Evolutionary conservation across 2,888 invertebrate genomes (phyloP).

Genomic region (Limnephilus auricula): DNA sequence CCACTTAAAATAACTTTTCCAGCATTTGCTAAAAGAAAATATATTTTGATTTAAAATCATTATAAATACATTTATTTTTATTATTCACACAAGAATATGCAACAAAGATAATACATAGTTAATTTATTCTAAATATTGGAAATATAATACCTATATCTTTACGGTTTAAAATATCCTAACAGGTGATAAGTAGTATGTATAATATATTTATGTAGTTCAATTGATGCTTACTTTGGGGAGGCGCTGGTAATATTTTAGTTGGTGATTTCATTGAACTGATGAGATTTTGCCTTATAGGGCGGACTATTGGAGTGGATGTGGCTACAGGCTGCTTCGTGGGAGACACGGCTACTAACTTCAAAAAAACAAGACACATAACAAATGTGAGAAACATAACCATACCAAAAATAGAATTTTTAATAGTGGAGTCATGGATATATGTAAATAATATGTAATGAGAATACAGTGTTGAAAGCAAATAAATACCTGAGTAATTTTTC

Average conservation of each 20-base stretch:
- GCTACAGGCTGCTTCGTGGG: conserved; percentile 74
- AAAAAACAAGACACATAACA: conserved; percentile 35
- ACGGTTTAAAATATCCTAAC: too few relatives aligned
- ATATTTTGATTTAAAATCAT: neutral
- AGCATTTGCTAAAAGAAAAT: neutral
- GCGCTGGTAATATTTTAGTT: conserved; percentile 83
- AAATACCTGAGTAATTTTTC: conserved; percentile 74
- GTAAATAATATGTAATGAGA: neutral
- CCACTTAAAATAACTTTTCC: conserved; percentile 60
- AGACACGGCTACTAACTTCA: conserved; percentile 74
- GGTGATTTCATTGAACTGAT: conserved; percentile 81
- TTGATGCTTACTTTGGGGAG: conserved; percentile 70
- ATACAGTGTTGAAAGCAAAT: neutral
- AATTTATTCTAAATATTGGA: neutral
- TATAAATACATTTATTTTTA: neutral
- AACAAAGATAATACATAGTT: neutral
- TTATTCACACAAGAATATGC: neutral
- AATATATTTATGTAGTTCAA: neutral
- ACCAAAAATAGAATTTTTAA: neutral
- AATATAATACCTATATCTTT: neutral
- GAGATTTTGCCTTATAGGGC: conserved; percentile 74
- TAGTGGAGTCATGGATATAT: neutral
- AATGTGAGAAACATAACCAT: neutral
- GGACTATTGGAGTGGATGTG: conserved; percentile 68
- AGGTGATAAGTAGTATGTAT: neutral